Conservation (phyloP, 2,797 vertebrate genomes). For the Leuciscus waleckii region DNA sequence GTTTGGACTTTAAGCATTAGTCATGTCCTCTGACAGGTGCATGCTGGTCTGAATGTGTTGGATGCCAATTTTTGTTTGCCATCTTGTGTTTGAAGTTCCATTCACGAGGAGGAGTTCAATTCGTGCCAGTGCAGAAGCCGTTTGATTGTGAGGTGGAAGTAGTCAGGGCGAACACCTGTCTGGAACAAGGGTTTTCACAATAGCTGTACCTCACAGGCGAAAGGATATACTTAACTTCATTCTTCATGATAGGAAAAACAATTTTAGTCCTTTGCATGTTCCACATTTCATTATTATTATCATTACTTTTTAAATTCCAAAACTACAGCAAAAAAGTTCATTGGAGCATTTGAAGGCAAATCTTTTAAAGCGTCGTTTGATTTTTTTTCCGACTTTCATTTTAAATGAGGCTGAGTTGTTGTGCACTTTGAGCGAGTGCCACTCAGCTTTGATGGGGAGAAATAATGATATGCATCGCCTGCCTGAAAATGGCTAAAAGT, state of each 20-base stretch:
- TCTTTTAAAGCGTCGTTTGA: slow-evolving; percentile 79
- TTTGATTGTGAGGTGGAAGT: slow-evolving; percentile 8
- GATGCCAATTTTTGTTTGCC: not conserved
- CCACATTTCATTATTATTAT: slow-evolving; percentile 60
- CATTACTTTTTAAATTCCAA: slow-evolving; percentile 54
- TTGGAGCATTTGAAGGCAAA: slow-evolving; percentile 78
- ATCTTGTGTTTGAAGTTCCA: slow-evolving; percentile 11
- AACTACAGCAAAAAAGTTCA: slow-evolving; percentile 75
- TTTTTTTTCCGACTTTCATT: slow-evolving; percentile 79
- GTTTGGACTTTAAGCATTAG: not conserved
- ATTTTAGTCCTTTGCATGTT: slow-evolving; percentile 76
- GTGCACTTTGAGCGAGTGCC: slow-evolving; percentile 82
- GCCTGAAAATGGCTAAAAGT: slow-evolving; percentile 86
- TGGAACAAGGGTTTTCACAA: slow-evolving; percentile 11
- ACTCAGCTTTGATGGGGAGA: slow-evolving; percentile 80
- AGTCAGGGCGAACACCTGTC: slow-evolving; percentile 10
- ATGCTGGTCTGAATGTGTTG: not conserved
- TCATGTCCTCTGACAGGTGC: slow-evolving; percentile 10
- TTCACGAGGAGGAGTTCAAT: slow-evolving; percentile 3
- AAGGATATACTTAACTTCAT: not conserved
- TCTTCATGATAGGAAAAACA: slow-evolving; percentile 43
- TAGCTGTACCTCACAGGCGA: slow-evolving; percentile 24
- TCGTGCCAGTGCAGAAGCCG: not conserved
- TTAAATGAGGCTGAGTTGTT: slow-evolving; percentile 84
- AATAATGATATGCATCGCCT: slow-evolving; percentile 84